These are phyloP conservation scores for Agonopterix alstromeriana DNA, from an alignment of 2,888 invertebrate genomes.

Conservation along the genomic window DNA sequence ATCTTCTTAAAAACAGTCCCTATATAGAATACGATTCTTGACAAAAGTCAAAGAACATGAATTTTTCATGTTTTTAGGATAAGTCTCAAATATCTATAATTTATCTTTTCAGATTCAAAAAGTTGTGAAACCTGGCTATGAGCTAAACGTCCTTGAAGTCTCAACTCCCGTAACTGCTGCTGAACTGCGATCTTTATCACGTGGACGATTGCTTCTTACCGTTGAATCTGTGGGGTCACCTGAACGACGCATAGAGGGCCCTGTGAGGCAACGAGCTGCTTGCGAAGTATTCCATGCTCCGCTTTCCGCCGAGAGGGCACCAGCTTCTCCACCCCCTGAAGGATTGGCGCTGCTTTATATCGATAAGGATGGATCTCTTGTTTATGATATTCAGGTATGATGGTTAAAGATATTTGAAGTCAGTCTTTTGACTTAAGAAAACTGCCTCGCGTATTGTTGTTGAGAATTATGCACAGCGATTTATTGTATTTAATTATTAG, in stretches of 20 bases:
- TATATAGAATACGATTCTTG: no score
- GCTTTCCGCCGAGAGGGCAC: slow-evolving; percentile 72
- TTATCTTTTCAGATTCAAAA: slow-evolving; percentile 71
- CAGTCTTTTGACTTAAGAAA: no score
- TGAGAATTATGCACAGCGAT: no score
- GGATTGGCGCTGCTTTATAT: slow-evolving; percentile 88
- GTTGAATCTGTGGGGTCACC: slow-evolving; percentile 83
- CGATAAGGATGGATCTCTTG: slow-evolving; percentile 85
- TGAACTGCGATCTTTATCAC: slow-evolving; percentile 84
- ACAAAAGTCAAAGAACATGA: no score
- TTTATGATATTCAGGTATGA: slow-evolving; percentile 82
- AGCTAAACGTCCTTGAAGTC: slow-evolving; percentile 86
- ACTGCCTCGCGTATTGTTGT: no score
- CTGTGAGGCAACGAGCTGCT: slow-evolving; percentile 83
- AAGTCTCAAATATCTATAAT: no score
- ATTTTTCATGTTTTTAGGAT: no score
- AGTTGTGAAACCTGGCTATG: slow-evolving; percentile 84
- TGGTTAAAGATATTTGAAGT: background rate
- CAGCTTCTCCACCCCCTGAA: slow-evolving; percentile 64
- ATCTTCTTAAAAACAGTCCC: no score
- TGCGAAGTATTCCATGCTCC: slow-evolving; percentile 89
- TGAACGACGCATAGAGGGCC: slow-evolving; percentile 81
- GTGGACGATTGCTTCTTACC: slow-evolving; percentile 84
- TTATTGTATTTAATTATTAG: no score
- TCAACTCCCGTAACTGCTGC: slow-evolving; percentile 86